phyloP scores from a whole-genome alignment of 2,888 invertebrate genomes.

The Biston betularia region DNA sequence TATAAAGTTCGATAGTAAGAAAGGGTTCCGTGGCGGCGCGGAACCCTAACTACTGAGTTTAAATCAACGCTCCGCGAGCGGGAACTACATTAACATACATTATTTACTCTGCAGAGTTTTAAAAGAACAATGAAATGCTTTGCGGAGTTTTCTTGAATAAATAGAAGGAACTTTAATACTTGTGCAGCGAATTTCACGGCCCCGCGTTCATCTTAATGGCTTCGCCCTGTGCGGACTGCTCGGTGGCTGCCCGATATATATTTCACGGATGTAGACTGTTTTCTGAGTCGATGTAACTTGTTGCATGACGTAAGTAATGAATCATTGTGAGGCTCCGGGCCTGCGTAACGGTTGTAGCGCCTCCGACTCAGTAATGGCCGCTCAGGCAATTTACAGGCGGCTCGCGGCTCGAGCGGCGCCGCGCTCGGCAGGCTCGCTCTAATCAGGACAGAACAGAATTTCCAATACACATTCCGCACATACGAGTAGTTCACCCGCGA shows the following conservation, averaged over 20 bases:
- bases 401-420: no score
- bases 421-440: no score
- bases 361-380: no score
- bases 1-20: neutral
- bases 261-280: neutral
- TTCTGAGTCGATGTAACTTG: neutral
- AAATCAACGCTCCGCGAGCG: constrained; percentile 49
- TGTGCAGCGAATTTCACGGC: constrained; percentile 19
- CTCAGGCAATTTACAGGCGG: no score
- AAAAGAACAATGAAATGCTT: constrained; percentile 40
- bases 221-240: no score
- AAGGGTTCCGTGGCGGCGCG: neutral
- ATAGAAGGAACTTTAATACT: constrained; percentile 31
- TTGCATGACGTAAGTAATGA: no score
- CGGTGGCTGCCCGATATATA: no score
- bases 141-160: constrained; percentile 29
- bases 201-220: no score
- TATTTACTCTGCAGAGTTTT: constrained; percentile 41
- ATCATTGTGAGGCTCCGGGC: no score
- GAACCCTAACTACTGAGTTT: constrained; percentile 31
- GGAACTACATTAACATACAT: constrained; percentile 52
- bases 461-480: constrained; percentile 1
- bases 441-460: neutral
- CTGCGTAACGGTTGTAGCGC: no score
- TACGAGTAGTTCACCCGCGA: constrained; percentile 7